Evolutionary conservation across 2,113 vertebrate species (phyloP), one percentile per base, ranked within the genome.

Genomic region (Talpa occidentalis): DNA sequence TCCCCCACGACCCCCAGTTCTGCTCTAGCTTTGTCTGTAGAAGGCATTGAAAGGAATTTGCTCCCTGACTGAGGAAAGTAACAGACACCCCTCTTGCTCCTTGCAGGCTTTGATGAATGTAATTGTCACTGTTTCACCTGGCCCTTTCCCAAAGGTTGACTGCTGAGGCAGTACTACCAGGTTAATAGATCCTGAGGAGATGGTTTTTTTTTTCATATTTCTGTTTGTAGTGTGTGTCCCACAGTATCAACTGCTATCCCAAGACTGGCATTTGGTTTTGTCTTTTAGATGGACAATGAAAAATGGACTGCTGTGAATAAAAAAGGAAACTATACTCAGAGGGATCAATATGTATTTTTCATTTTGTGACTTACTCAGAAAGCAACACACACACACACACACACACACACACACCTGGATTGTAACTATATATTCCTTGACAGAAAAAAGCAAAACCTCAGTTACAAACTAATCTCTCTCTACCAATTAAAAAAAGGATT

Each of bases 301-400:
- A 88, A 74, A 44, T 66, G 67, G 67, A 64, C 28, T 72, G 6
- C 69, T 78, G 35, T 54, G 9, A 64, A 80, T 83, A 74, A 69
- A 76, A 88, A 91, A 52, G 82, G 70, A 88, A 70, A n/a, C 9
- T 52, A 80, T 56, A 9, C 88, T 70, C 54, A 44, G 28, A 14
- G 10, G 30, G 66, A 32, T 66, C 35, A 89, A 10, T 69, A 60
- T 69, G 15, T 60, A 78, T 49, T 67, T 83, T 24, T 78, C 42
- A 72, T 79, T 81, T 30, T 74, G 56, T 56, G 62, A n/a, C 72
- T 83, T 35, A n/a, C 16, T 86, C 67, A 88, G 62, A 90, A 80
- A 88, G 90, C 19, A 94, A 79, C n/a, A 70, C n/a, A 73, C 78
- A 72, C 56, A 40, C 35, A n/a, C 9, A 81, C 3, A 35, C 32